Conservation (phyloP, 2,113 vertebrate genomes). For the Dasyurus viverrinus region DNA sequence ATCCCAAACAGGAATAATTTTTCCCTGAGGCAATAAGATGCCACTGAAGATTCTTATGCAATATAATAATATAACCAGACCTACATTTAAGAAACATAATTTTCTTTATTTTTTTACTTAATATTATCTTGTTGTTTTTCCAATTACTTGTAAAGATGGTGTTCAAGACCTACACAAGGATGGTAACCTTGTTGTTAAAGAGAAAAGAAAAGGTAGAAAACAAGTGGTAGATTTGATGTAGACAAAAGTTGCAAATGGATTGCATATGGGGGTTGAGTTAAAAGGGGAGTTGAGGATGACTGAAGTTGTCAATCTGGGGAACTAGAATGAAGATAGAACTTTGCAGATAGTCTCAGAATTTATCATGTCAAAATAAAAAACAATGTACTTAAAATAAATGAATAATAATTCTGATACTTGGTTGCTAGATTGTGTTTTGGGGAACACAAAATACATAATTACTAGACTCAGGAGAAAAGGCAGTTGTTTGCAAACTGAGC, state of each 20-base stretch:
- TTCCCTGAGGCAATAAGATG: background rate
- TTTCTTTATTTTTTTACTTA: background rate
- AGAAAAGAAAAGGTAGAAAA: background rate
- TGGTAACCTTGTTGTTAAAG: background rate
- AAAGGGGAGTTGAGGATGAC: background rate
- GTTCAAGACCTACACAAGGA: background rate
- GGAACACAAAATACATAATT: background rate
- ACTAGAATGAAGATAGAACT: background rate
- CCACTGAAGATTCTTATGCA: background rate
- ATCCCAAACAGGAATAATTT: background rate
- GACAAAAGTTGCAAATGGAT: background rate
- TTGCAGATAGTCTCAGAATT: background rate
- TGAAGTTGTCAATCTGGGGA: background rate
- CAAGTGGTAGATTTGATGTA: background rate
- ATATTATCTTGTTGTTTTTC: too few relatives aligned
- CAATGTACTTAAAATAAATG: background rate
- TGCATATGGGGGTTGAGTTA: background rate
- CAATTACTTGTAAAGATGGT: background rate
- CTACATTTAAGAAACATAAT: background rate
- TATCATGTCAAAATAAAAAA: too few relatives aligned
- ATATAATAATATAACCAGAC: too few relatives aligned
- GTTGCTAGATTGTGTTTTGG: background rate
- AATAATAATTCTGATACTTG: background rate
- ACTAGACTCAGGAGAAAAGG: background rate
- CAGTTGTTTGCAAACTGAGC: background rate